phyloP scores from a whole-genome alignment of 2,888 invertebrate species.

The Ariolimax columbianus region DNA sequence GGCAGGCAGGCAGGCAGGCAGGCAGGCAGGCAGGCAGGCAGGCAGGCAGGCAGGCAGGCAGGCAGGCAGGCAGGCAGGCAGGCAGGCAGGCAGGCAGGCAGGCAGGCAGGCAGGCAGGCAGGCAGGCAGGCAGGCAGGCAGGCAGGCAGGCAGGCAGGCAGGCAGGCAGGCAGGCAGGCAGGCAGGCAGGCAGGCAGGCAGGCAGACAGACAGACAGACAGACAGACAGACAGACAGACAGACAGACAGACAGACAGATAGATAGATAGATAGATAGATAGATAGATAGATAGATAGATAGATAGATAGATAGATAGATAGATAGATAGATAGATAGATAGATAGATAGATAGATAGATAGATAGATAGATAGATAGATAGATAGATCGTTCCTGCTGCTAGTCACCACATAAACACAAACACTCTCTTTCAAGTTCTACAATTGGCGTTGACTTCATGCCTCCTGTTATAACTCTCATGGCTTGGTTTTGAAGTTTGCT shows the following conservation, averaged over 20 bases:
- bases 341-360: no score
- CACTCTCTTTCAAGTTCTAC: no score
- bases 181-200: no score
- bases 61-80: constrained; percentile 44
- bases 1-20: constrained; percentile 31
- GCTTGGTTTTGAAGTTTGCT: no score
- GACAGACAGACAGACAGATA: constrained; percentile 32
- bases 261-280: no score
- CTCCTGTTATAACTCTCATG: no score
- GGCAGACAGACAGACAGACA: no score
- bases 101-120: constrained; percentile 44
- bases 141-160: constrained; percentile 31
- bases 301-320: constrained; percentile 6
- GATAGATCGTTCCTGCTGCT: no score
- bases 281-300: constrained; percentile 4
- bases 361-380: no score
- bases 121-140: constrained; percentile 38
- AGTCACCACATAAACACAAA: no score
- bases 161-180: constrained; percentile 18
- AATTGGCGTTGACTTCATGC: no score
- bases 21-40: constrained; percentile 38
- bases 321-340: no score
- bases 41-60: constrained; percentile 35
- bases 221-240: constrained; percentile 31
- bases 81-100: constrained; percentile 41